Conservation (phyloP, 2,113 vertebrate species). For the Trogon melanurus region DNA sequence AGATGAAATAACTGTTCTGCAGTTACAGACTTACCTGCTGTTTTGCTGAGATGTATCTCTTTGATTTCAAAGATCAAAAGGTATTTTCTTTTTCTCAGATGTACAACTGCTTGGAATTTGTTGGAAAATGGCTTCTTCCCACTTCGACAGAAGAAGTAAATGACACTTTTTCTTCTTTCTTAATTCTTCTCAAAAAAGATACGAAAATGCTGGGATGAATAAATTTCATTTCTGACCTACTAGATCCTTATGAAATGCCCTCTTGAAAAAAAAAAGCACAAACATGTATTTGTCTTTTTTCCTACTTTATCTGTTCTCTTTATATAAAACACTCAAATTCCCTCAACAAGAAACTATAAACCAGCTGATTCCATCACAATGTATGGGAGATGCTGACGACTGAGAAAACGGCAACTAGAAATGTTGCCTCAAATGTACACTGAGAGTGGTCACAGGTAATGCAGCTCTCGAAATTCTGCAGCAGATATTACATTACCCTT, state of each 20-base stretch:
- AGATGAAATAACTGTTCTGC: background rate
- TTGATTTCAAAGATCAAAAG: slow-evolving; percentile 34
- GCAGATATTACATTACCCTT: background rate
- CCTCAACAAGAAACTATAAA: background rate
- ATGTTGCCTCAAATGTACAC: background rate
- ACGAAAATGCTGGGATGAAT: background rate
- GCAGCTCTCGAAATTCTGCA: background rate
- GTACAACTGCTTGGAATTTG: slow-evolving; percentile 9
- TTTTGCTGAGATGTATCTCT: background rate
- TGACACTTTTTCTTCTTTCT: background rate
- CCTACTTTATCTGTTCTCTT: background rate
- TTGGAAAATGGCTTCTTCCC: background rate
- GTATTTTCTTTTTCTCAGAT: slow-evolving; percentile 37
- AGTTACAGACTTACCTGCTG: background rate
- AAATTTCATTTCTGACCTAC: background rate
- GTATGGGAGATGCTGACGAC: background rate
- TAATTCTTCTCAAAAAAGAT: background rate
- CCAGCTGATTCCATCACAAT: background rate
- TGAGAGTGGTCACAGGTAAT: background rate
- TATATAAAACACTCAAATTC: background rate
- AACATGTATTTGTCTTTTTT: background rate
- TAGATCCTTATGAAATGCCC: background rate
- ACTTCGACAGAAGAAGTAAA: background rate
- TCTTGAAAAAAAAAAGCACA: background rate
- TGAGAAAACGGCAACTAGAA: background rate